phyloP scores from a whole-genome alignment of 2,113 vertebrate genomes.

The Machaerirhynchus nigripectus region DNA sequence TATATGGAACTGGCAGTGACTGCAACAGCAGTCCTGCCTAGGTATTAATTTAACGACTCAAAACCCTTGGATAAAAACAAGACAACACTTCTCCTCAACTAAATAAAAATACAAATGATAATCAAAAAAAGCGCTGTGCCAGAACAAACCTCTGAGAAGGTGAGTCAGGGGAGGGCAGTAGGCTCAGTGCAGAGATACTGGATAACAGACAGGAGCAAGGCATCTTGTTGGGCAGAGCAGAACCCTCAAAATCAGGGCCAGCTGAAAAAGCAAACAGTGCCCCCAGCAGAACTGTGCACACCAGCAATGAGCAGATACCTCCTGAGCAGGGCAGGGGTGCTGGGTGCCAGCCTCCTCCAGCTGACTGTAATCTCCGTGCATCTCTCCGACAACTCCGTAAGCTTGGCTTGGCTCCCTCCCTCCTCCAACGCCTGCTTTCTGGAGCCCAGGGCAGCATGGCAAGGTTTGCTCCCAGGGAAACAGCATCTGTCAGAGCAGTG shows the following conservation, averaged over 20 bases:
- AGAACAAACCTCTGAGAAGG: neutral
- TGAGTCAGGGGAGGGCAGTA: neutral
- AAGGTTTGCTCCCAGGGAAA: neutral
- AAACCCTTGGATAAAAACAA: neutral
- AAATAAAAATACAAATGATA: neutral
- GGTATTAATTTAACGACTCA: neutral
- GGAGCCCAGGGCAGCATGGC: rapidly evolving
- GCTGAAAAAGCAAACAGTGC: neutral
- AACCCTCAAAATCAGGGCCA: neutral
- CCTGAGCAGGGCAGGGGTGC: neutral
- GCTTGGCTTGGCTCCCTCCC: neutral
- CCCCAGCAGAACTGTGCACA: neutral
- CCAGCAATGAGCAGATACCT: neutral
- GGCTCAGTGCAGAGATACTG: rapidly evolving
- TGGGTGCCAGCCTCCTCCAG: neutral
- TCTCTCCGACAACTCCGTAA: neutral
- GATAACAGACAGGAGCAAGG: neutral
- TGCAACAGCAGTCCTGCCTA: neutral
- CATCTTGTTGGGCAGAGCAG: neutral
- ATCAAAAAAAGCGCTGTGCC: neutral
- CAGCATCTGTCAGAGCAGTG: neutral
- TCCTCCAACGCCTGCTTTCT: neutral
- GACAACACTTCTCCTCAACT: neutral
- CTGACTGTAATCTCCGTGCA: neutral
- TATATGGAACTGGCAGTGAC: neutral